Evolutionary conservation across 2,888 invertebrate species (phyloP), one percentile per base, ranked within the genome.

Genomic region (Melieria picta): DNA sequence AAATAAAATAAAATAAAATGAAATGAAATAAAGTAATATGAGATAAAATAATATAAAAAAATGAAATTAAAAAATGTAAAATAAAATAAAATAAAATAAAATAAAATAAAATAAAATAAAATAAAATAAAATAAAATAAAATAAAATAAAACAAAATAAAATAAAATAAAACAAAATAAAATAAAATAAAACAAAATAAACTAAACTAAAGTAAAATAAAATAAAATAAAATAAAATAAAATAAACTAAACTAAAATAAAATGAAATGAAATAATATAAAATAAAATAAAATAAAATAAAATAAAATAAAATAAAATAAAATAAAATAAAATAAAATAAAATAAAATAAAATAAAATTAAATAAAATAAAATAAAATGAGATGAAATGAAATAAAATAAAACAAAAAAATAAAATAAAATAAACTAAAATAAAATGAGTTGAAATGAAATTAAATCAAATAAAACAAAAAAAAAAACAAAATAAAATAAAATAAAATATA

Each of bases 381-480:
- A 5, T 4, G 7, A 56, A 55, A 65, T 1, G 13, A 30, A 30
- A 43, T n/a, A n/a, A 56, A 55, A 42, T 4, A 3, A 61, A 43
- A 42, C n/a, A n/a, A n/a, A n/a, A n/a, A n/a, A n/a, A n/a, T 30
- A 30, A 43, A 61, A 61, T 30, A 4, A 30, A 61, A 61, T 42
- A n/a, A n/a, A n/a, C n/a, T 30, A 30, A 43, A 61, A 61, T 30
- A 4, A 30, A 61, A 61, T 42, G 43, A 61, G 42, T 46, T 16
- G 10, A 61, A 43, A 61, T 30, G n/a, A 61, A 43, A 43, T 61
- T 46, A 61, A 16, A 52, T 52, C 4, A 52, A 52, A 4, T 4
- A 52, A 52, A 52, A 52, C 3, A 67, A 67, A 60, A 66, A 7
- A 42, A 50, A 50, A 60, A 50, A 58, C 5, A 42, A 58, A 58